A percentile compares a stretch with the other conserved stretches of the same genome.
Evolutionary conservation across 2,113 vertebrate species (phyloP).

Genomic region (Rhinoderma darwinii): DNA sequence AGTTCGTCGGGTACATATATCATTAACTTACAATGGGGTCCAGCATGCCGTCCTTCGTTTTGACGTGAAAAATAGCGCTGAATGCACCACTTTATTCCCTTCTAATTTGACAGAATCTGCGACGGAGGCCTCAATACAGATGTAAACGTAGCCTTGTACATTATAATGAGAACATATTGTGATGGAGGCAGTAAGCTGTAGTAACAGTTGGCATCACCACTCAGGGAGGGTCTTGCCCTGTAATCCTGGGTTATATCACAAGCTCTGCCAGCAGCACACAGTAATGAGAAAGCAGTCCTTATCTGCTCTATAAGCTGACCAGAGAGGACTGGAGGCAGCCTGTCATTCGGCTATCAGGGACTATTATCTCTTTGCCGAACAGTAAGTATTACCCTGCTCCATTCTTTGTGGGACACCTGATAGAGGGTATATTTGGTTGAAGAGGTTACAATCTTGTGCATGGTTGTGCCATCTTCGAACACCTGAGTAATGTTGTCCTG

Average conservation of each 20-base stretch:
- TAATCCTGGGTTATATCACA: constrained; percentile 27
- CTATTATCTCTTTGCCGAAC: neutral
- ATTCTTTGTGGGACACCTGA: neutral
- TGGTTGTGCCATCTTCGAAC: neutral
- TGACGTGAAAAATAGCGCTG: too few species aligned
- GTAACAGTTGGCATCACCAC: constrained; percentile 1
- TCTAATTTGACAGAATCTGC: too few species aligned
- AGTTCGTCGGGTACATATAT: too few species aligned
- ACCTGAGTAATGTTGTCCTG: neutral
- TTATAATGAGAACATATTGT: neutral
- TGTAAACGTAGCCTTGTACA: too few species aligned
- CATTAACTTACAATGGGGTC: too few species aligned
- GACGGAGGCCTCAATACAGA: too few species aligned
- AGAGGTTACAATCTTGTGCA: neutral
- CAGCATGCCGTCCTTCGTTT: too few species aligned
- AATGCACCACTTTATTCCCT: too few species aligned
- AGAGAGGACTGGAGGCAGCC: neutral
- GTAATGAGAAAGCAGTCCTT: neutral
- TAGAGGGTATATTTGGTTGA: neutral
- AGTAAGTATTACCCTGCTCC: neutral
- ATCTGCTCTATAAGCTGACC: neutral
- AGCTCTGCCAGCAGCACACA: neutral
- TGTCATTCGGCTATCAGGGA: neutral
- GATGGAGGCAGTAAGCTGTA: neutral
- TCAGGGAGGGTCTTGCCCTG: neutral